A percentile compares a stretch with the other conserved stretches of the same genome.
phyloP scores from a whole-genome alignment of 2,888 invertebrate species.

The Caenorhabditis sp. region DNA sequence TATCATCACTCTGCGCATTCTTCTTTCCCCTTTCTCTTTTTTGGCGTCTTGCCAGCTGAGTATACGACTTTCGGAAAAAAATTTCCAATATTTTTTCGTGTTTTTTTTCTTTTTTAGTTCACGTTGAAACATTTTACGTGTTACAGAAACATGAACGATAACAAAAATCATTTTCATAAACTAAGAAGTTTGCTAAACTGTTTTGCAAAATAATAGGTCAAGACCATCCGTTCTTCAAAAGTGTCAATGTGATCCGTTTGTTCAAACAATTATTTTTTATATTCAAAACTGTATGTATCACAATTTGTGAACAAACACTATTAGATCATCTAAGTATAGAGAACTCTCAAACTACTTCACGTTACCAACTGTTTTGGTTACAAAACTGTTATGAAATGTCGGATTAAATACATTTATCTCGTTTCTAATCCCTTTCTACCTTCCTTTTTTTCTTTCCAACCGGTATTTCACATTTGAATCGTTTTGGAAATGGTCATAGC shows the following conservation, averaged over 20 bases:
- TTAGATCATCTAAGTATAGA: too few relatives aligned
- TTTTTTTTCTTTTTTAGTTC: background rate
- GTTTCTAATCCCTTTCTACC: too few relatives aligned
- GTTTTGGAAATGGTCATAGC: too few relatives aligned
- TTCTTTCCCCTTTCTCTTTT: background rate
- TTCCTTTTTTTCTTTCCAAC: too few relatives aligned
- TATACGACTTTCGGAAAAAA: background rate
- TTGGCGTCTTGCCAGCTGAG: background rate
- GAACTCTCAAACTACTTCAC: too few relatives aligned
- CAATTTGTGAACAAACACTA: too few relatives aligned
- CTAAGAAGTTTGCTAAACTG: background rate
- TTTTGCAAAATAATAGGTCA: background rate
- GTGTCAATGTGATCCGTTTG: too few relatives aligned
- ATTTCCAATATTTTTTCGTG: background rate
- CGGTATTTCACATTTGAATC: too few relatives aligned
- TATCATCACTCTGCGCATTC: background rate
- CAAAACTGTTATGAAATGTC: too few relatives aligned
- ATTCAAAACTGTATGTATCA: too few relatives aligned
- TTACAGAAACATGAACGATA: background rate
- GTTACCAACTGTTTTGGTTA: too few relatives aligned
- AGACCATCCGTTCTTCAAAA: background rate
- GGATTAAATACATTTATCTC: too few relatives aligned
- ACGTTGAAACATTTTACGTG: background rate
- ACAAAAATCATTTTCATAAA: background rate
- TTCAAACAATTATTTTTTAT: background rate